phyloP scores from a whole-genome alignment of 2,113 vertebrate species.

The Microtus ochrogaster region DNA sequence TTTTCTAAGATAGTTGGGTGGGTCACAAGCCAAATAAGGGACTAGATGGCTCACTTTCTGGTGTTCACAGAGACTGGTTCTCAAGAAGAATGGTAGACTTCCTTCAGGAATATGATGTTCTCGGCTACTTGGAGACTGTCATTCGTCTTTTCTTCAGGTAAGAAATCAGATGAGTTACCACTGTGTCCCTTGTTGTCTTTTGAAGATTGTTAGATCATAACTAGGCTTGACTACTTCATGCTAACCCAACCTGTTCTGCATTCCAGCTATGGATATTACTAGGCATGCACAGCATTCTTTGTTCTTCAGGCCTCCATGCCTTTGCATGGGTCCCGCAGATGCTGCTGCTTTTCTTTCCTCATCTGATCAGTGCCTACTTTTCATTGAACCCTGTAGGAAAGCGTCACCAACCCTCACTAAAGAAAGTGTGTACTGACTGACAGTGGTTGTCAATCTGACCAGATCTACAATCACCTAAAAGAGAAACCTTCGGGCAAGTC shows the following conservation, averaged over 20 bases:
- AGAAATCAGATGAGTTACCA: neutral
- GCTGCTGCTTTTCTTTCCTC: neutral
- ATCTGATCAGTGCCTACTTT: neutral
- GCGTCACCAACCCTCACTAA: neutral
- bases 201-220: neutral
- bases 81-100: neutral
- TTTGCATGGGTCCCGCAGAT: neutral
- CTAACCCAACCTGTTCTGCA: neutral
- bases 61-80: neutral
- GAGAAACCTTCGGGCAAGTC: neutral
- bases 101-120: neutral
- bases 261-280: too few relatives aligned
- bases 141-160: neutral
- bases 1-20: neutral
- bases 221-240: neutral
- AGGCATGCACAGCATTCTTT: accelerated
- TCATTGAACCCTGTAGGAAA: too few relatives aligned
- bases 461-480: neutral
- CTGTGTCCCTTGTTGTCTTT: neutral
- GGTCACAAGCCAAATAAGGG: neutral
- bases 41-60: neutral
- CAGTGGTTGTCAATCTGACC: neutral
- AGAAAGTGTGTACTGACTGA: too few relatives aligned
- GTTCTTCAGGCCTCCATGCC: neutral
- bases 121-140: neutral